Conservation (phyloP, 2,797 vertebrate genomes). For the Sebastes jordani region DNA sequence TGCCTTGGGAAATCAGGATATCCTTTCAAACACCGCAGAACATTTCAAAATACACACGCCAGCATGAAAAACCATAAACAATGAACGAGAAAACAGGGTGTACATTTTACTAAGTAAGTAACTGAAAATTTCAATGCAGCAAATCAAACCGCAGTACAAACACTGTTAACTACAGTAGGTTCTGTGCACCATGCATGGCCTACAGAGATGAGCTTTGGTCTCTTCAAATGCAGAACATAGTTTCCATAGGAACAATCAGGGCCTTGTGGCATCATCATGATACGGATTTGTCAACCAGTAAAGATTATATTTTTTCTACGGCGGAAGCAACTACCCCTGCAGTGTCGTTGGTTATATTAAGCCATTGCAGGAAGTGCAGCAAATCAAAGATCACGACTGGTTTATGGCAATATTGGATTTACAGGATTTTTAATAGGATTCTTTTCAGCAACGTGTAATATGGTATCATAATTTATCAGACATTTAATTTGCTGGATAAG, state of each 20-base stretch:
- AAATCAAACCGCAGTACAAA: neutral
- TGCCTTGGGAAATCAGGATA: neutral
- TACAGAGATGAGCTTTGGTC: conserved; percentile 26
- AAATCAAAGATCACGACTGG: neutral
- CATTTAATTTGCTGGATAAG: neutral
- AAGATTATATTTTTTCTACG: neutral
- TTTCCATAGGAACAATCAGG: conserved; percentile 60
- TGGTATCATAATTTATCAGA: neutral
- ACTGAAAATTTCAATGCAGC: neutral
- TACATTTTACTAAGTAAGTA: neutral
- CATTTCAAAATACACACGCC: neutral
- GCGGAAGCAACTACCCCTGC: neutral
- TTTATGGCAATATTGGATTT: neutral
- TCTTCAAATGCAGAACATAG: conserved; percentile 22
- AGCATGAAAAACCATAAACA: neutral
- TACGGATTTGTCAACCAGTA: neutral
- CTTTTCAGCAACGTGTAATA: neutral
- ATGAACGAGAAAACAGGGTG: too few relatives aligned
- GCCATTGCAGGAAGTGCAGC: neutral
- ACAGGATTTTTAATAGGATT: neutral
- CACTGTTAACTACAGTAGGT: neutral
- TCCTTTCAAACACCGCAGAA: neutral
- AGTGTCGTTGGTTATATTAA: neutral
- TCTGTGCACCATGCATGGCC: conserved; percentile 10
- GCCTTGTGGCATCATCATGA: conserved; percentile 2